phyloP scores from a whole-genome alignment of 2,888 invertebrate species.

The Belgica antarctica region DNA sequence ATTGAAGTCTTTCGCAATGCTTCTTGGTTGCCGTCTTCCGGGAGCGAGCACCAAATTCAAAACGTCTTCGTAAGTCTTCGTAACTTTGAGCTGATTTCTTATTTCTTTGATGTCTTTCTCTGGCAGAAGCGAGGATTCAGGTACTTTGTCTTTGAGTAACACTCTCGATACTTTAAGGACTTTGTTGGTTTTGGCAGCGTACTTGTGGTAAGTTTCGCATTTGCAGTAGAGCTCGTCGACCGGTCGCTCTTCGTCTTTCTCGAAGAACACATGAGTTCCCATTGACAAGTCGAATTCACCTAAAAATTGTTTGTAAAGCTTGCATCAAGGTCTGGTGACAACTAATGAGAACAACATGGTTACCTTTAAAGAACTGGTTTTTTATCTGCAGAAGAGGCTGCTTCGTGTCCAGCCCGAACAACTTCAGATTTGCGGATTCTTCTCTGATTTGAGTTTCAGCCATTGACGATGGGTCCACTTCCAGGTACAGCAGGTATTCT shows the following conservation, averaged over 20 bases:
- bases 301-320: background rate
- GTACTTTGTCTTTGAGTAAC: background rate
- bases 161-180: slow-evolving; percentile 24
- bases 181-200: slow-evolving; percentile 19
- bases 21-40: slow-evolving; percentile 24
- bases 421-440: background rate
- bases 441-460: background rate
- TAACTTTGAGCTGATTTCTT: background rate
- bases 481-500: slow-evolving; percentile 17
- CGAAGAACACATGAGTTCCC: slow-evolving; percentile 38
- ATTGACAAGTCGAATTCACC: slow-evolving; percentile 38
- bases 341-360: no score
- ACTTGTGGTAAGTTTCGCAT: slow-evolving; percentile 16
- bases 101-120: background rate
- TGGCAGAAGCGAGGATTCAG: background rate
- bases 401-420: slow-evolving; percentile 7
- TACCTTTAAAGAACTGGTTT: slow-evolving; percentile 35
- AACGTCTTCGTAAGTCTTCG: slow-evolving; percentile 25
- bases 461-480: slow-evolving; percentile 25
- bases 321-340: no score
- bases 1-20: slow-evolving; percentile 44
- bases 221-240: slow-evolving; percentile 27
- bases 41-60: slow-evolving; percentile 10
- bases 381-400: slow-evolving; percentile 34
- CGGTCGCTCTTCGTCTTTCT: slow-evolving; percentile 1